Percentiles rank a stretch among this genome's conserved stretches.
These are phyloP conservation scores for Raphicerus campestris DNA, from an alignment of 2,113 vertebrate species.

Conservation along the genomic window DNA sequence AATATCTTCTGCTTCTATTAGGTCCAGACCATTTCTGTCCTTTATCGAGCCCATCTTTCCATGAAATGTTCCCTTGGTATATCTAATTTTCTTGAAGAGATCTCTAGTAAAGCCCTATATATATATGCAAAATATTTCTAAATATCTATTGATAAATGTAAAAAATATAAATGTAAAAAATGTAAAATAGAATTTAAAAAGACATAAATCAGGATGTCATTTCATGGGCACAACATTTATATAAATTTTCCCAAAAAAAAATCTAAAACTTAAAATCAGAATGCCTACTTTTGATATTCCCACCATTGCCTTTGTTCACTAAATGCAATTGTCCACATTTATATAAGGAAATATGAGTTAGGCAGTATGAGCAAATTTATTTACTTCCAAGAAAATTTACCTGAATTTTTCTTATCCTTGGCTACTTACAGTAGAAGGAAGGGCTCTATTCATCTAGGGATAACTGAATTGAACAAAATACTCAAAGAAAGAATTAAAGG, in stretches of 20 bases:
- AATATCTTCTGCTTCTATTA: too few species aligned
- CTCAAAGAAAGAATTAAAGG: conserved; percentile 14
- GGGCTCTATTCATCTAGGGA: not conserved
- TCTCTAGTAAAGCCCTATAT: not conserved
- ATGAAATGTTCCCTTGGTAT: too few species aligned
- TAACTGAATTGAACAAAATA: not conserved
- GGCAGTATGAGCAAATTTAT: not conserved
- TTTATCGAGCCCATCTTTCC: too few species aligned
- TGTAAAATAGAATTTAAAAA: not conserved
- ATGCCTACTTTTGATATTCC: not conserved
- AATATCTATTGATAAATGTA: not conserved
- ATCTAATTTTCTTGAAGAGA: too few species aligned
- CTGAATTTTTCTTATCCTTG: not conserved
- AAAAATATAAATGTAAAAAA: not conserved
- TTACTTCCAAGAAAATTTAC: not conserved
- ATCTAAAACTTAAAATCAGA: not conserved
- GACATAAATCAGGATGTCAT: not conserved
- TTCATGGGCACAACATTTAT: not conserved
- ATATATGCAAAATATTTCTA: not conserved
- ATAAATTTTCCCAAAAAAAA: not conserved
- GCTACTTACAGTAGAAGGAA: not conserved
- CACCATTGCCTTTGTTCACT: not conserved
- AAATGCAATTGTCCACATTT: not conserved
- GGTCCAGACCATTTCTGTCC: too few species aligned
- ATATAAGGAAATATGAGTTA: not conserved